phyloP scores from a whole-genome alignment of 2,797 vertebrate genomes.

The Acanthurus tractus region DNA sequence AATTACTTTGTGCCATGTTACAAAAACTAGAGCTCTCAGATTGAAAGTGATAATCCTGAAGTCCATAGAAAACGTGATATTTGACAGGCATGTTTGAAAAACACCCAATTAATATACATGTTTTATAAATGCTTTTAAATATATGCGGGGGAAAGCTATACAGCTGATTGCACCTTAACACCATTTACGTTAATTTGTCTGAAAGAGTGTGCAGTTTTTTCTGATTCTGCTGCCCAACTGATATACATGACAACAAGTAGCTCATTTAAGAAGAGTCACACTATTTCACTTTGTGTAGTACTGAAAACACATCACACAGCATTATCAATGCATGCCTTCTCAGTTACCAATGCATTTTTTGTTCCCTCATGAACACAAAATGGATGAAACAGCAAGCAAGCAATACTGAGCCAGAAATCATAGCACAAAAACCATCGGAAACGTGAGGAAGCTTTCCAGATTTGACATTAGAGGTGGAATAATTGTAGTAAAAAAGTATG shows the following conservation, averaged over 20 bases:
- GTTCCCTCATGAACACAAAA: neutral
- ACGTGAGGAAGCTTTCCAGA: neutral
- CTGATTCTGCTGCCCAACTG: neutral
- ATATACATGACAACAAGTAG: neutral
- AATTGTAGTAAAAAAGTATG: neutral
- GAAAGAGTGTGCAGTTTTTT: neutral
- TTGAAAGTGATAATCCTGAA: slow-evolving; percentile 25
- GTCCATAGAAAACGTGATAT: neutral
- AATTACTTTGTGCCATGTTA: neutral
- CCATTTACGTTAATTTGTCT: slow-evolving; percentile 2
- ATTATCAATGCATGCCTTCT: neutral
- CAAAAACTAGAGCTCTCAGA: neutral
- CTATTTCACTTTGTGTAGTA: neutral
- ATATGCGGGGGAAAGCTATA: neutral
- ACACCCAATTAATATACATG: neutral
- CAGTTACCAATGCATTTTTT: neutral
- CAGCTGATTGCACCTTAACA: neutral
- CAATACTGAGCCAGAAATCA: neutral
- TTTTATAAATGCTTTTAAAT: neutral
- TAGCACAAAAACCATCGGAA: neutral
- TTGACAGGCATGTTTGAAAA: neutral
- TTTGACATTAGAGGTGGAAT: neutral
- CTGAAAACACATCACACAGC: neutral
- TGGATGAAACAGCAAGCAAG: neutral
- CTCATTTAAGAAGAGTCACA: neutral